These are phyloP conservation scores for Empidonax traillii DNA, from an alignment of 2,113 vertebrate species.

Conservation along the genomic window DNA sequence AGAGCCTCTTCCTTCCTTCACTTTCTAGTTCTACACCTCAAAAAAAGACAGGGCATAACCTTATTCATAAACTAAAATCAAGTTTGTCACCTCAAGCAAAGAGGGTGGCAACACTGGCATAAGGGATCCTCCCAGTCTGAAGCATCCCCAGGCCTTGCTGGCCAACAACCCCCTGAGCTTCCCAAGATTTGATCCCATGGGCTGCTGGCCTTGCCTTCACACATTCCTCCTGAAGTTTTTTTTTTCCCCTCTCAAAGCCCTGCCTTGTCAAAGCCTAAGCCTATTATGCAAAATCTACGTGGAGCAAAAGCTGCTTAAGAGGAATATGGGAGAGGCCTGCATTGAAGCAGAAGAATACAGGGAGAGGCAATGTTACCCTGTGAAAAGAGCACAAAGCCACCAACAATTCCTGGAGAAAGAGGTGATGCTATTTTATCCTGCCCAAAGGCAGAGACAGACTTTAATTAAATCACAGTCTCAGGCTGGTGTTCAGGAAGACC, in stretches of 20 bases:
- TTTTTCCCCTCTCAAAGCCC: neutral
- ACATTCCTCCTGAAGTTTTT: neutral
- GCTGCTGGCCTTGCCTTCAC: neutral
- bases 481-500: neutral
- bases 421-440: neutral
- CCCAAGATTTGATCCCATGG: neutral
- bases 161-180: neutral
- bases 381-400: neutral
- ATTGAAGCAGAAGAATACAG: neutral
- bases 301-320: conserved; percentile 27
- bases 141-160: neutral
- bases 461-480: conserved; percentile 5
- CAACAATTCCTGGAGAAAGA: neutral
- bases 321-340: neutral
- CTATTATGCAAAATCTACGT: neutral
- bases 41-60: neutral
- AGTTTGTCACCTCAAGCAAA: neutral
- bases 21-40: neutral
- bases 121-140: neutral
- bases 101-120: neutral
- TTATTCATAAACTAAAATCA: neutral
- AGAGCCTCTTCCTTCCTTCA: neutral
- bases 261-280: neutral
- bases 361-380: neutral
- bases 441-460: neutral